Base-by-base conservation (phyloP, 2,113 vertebrate genomes). In the Scopus umbretta region DNA sequence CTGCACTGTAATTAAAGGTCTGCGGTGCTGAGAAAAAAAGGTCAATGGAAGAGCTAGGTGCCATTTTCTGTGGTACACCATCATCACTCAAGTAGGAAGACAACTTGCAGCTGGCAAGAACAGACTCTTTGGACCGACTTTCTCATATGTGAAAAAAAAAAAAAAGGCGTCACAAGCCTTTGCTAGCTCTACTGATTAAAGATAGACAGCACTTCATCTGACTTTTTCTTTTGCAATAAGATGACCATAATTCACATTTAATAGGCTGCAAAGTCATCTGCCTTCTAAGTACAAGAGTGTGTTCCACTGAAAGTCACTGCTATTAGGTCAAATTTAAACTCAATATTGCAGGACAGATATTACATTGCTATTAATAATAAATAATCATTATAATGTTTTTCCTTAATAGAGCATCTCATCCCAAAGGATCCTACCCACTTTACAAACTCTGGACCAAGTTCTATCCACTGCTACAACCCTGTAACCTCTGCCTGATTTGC, bases 321-420 rank as follows among this genome's bases (percentile, higher is more conserved):
- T 82, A 27, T 79, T 90, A 80, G 58, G 80, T 89, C 91, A 92
- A 91, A 86, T 94, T 88, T 88, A 88, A 92, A 91, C 55, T 95
- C 89, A 88, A 3, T 80, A 90, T 47, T 82, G 59, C 50, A 90
- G 71, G 62, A 92, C 71, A 93, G 81, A 87, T 85, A 95, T 78
- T 90, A 91, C 78, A 66, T 4, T 59, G 55, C 63, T 91, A 96
- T 97, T 96, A 96, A 94, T 94, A 96, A 96, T 90, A 94, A 84
- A 93, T 94, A 88, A 78, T 80, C n/a, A 62, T 53, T 9, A 76
- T 73, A 56, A 90, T 47, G 27, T 90, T 92, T 96, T 95, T 56
- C 87, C 55, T 93, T 86, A 92, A 91, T 66, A 90, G 67, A 56
- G 30, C 45, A 73, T 45, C 74, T 91, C 67, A 86, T 86, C 58